These are phyloP conservation scores for Bradypodion ventrale DNA, from an alignment of 2,797 vertebrate species.

Conservation along the genomic window DNA sequence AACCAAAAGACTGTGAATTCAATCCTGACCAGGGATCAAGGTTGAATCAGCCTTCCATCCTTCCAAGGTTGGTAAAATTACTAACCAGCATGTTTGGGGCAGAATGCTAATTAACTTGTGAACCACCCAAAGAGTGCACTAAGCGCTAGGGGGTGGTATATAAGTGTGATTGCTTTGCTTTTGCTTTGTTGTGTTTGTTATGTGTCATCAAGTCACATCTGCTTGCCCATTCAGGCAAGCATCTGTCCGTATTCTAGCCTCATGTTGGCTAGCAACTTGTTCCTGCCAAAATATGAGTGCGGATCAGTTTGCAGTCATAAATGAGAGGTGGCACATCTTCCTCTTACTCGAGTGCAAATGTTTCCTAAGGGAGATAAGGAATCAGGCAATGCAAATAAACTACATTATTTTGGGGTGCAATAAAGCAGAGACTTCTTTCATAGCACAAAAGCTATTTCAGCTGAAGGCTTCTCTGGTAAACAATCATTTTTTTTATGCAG, in stretches of 20 bases:
- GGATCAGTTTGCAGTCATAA: conserved; percentile 29
- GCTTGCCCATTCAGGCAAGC: no score
- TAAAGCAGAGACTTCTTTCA: conserved; percentile 67
- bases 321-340: neutral
- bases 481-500: conserved; percentile 67
- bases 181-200: no score
- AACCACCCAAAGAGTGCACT: no score
- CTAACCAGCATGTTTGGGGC: no score
- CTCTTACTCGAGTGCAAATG: conserved; percentile 24
- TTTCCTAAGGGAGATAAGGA: conserved; percentile 33
- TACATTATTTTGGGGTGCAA: conserved; percentile 71
- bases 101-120: no score
- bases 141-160: no score
- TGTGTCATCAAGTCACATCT: no score
- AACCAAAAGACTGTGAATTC: no score
- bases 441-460: conserved; percentile 67
- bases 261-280: conserved; percentile 15
- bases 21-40: no score
- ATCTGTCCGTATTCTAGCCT: neutral
- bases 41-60: no score
- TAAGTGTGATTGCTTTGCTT: no score
- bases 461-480: conserved; percentile 56
- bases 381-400: conserved; percentile 66
- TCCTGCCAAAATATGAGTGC: conserved; percentile 21
- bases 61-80: no score